phyloP scores from a whole-genome alignment of 2,888 invertebrate species.

The Cephus pygmeus region DNA sequence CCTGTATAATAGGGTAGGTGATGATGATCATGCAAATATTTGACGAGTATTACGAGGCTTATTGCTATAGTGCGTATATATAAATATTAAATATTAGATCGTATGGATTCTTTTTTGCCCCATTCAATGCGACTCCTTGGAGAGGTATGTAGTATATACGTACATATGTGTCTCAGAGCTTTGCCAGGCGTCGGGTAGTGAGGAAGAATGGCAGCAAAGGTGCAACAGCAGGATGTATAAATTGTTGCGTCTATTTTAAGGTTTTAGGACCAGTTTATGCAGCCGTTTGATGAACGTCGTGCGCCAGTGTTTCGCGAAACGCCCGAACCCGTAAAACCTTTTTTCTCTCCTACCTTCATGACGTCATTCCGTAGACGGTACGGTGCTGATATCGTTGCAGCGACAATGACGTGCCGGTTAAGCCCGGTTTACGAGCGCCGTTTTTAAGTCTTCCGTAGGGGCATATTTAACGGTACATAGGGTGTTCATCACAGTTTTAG shows the following conservation, averaged over 20 bases:
- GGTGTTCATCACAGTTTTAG: not conserved
- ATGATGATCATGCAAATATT: not conserved
- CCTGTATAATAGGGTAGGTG: not conserved
- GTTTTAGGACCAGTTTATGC: conserved; percentile 61
- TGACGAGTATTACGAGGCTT: not conserved
- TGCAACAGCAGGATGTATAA: conserved; percentile 63
- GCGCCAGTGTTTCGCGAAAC: conserved; percentile 39
- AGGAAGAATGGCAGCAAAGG: conserved; percentile 34
- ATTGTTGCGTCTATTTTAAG: conserved; percentile 62
- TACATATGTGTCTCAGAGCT: not conserved
- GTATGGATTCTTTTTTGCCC: not conserved
- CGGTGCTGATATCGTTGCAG: conserved; percentile 25
- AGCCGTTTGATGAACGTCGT: conserved; percentile 48
- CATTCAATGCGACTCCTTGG: not conserved
- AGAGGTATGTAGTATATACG: not conserved
- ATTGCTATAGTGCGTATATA: not conserved
- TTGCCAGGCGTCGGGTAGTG: not conserved
- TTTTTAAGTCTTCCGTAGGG: not conserved
- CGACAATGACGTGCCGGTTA: not conserved
- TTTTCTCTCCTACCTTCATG: conserved; percentile 1
- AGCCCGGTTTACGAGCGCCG: not conserved
- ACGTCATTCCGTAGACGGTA: conserved; percentile 26
- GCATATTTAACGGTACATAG: not conserved
- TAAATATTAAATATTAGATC: not conserved
- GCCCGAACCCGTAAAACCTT: conserved; percentile 11